A percentile compares a stretch with the other conserved stretches of the same genome.
phyloP scores from a whole-genome alignment of 2,797 vertebrate genomes.

The Aldrovandia affinis region DNA sequence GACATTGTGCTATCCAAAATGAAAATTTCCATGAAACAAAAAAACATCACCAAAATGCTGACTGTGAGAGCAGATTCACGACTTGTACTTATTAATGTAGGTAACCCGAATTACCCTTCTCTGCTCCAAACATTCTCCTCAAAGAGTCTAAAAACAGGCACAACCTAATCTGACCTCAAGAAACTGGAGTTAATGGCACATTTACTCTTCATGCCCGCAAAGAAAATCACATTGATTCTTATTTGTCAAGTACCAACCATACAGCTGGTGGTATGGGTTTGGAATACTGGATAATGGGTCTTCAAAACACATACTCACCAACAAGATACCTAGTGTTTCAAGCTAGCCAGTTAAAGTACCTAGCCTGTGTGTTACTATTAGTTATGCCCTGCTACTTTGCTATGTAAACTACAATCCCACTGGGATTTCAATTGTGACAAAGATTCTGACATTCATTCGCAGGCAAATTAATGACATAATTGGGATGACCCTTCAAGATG shows the following conservation, averaged over 20 bases:
- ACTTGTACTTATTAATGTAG: too few species aligned
- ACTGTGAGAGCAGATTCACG: too few species aligned
- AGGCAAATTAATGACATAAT: neutral
- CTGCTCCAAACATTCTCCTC: neutral
- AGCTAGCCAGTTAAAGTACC: too few species aligned
- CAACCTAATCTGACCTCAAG: neutral
- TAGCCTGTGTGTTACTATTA: neutral
- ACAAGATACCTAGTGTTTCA: too few species aligned
- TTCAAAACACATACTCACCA: too few species aligned
- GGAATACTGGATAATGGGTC: neutral
- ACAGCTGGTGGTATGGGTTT: neutral
- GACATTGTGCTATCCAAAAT: neutral
- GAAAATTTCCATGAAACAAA: neutral
- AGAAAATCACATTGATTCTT: neutral
- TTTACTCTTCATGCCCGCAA: neutral
- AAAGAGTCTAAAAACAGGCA: neutral
- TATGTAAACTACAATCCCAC: neutral
- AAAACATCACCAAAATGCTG: neutral
- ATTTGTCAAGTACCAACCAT: neutral
- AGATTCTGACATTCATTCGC: neutral
- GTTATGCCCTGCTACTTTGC: neutral
- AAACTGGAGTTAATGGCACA: neutral
- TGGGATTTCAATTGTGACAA: neutral
- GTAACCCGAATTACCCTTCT: neutral
- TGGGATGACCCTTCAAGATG: neutral